Evolutionary conservation across 37 sponge, comb jelly and placozoan species (phyloP).

Genomic region (Theonella swinhoei): DNA sequence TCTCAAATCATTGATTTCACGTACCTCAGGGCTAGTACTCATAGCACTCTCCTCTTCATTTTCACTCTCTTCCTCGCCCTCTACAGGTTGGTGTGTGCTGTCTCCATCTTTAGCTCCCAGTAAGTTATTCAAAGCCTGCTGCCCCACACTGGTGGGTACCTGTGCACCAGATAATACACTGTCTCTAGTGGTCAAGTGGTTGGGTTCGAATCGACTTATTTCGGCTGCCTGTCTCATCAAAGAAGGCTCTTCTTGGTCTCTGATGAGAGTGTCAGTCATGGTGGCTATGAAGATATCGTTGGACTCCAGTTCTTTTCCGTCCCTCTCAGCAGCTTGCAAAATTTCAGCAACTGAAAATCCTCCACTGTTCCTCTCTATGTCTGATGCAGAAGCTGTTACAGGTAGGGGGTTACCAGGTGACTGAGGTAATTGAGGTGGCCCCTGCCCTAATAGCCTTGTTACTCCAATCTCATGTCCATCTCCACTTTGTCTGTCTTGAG

Average conservation of each 20-base stretch:
- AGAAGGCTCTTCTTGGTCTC: slow-evolving; percentile 24
- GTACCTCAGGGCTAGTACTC: too few species aligned
- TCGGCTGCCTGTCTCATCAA: slow-evolving; percentile 39
- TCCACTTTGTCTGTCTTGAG: background rate
- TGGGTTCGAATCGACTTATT: slow-evolving; percentile 34
- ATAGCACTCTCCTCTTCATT: too few species aligned
- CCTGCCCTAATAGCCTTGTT: background rate
- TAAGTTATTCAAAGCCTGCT: too few species aligned
- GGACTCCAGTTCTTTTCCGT: background rate
- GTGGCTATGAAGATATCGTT: background rate
- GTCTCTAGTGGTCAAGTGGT: slow-evolving; percentile 4
- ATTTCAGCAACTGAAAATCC: background rate
- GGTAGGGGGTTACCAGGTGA: background rate
- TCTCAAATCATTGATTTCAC: too few species aligned
- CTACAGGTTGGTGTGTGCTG: too few species aligned
- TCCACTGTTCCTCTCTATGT: background rate
- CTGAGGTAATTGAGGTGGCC: background rate
- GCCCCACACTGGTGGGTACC: background rate
- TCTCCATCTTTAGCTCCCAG: too few species aligned
- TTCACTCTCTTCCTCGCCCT: too few species aligned
- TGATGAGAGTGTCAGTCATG: slow-evolving; percentile 7
- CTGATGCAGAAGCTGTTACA: background rate
- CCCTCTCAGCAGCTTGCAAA: background rate
- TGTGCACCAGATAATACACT: background rate
- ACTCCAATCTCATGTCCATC: background rate